Evolutionary conservation across 2,888 invertebrate genomes (phyloP).

Genomic region (Oscheius sp.): DNA sequence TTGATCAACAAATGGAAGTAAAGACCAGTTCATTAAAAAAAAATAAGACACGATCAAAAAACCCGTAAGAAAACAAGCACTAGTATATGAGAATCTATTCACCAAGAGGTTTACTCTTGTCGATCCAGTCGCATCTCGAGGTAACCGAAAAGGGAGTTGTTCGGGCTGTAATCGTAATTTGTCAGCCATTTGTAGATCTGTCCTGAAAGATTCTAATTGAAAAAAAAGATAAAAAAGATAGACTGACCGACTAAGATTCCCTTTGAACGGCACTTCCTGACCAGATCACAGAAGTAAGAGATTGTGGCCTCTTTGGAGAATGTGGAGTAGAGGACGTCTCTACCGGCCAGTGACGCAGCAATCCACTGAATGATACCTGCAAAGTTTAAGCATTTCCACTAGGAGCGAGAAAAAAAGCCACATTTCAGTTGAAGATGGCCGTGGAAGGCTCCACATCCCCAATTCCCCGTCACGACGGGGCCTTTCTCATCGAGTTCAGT

Average conservation of each 20-base stretch:
- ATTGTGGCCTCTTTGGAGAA: not conserved
- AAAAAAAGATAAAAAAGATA: not conserved
- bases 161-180: no score
- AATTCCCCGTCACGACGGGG: slow-evolving; percentile 88
- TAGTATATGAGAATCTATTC: no score
- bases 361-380: slow-evolving; percentile 29
- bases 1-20: no score
- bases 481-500: slow-evolving; percentile 38
- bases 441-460: slow-evolving; percentile 80
- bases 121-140: no score
- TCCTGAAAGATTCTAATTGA: not conserved
- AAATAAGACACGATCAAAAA: no score
- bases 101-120: no score
- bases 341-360: slow-evolving; percentile 16
- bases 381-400: not conserved
- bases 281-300: not conserved
- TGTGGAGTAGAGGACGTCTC: slow-evolving; percentile 21
- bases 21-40: no score
- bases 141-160: no score
- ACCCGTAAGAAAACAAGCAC: no score
- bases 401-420: slow-evolving; percentile 1
- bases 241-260: not conserved
- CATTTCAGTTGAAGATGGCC: slow-evolving; percentile 65
- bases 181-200: not conserved
- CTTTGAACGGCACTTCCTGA: not conserved